Percentiles rank a stretch among this genome's conserved stretches.
Conservation (phyloP, 2,888 invertebrate species). For the Chrysina gloriosa region DNA sequence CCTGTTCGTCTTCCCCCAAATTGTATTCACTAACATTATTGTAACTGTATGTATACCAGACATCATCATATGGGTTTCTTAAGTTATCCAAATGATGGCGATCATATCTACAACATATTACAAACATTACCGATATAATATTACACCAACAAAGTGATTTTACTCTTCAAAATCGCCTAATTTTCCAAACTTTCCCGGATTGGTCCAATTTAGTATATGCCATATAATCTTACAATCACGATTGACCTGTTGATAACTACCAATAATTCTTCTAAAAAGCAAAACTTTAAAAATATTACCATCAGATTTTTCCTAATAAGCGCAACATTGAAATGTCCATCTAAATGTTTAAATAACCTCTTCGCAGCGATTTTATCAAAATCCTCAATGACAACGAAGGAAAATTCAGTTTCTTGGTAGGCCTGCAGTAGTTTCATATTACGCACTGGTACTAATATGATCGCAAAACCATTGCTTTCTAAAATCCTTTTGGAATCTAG, state of each 20-base stretch:
- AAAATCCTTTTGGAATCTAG: conserved; percentile 17
- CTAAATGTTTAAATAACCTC: conserved; percentile 31
- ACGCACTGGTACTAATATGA: conserved; percentile 26
- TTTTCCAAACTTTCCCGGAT: conserved; percentile 39
- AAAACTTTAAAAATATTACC: conserved; percentile 24
- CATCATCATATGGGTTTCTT: conserved; percentile 39
- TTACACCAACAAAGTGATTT: not conserved
- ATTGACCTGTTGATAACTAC: conserved; percentile 15
- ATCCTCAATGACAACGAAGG: conserved; percentile 32
- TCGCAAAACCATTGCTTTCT: not conserved
- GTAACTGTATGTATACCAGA: conserved; percentile 29
- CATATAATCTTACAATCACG: conserved; percentile 34
- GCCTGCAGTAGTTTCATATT: conserved; percentile 28
- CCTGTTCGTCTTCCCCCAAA: not conserved
- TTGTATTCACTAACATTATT: conserved; percentile 12
- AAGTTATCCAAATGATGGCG: conserved; percentile 29
- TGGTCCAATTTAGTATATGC: conserved; percentile 41
- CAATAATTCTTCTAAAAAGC: conserved; percentile 7
- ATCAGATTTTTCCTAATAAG: conserved; percentile 32
- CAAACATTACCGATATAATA: not conserved
- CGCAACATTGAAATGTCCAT: conserved; percentile 36
- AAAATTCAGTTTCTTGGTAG: conserved; percentile 13
- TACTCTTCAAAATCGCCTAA: conserved; percentile 31
- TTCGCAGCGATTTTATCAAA: conserved; percentile 30
- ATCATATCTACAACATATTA: conserved; percentile 35